These are phyloP conservation scores for Sebastes elongatus DNA, from an alignment of 2,797 vertebrate species.

Conservation along the genomic window DNA sequence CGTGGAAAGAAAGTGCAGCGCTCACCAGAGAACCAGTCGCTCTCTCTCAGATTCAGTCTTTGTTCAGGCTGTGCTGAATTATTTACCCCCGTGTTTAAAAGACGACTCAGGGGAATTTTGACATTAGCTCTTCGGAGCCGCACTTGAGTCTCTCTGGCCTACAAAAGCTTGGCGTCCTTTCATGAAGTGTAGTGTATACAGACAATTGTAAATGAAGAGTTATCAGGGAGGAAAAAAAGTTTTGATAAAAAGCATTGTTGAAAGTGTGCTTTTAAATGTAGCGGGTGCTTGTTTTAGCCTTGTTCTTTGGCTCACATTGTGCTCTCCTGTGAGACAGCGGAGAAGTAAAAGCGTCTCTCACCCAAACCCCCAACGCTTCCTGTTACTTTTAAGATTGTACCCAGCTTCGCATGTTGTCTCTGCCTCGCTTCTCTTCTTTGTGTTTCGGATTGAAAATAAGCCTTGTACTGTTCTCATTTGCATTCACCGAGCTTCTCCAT, in stretches of 20 bases:
- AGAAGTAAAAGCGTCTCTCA: slow-evolving; percentile 31
- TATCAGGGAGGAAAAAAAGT: slow-evolving; percentile 34
- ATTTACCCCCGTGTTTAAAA: slow-evolving; percentile 78
- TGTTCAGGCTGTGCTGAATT: slow-evolving; percentile 75
- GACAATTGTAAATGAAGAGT: slow-evolving; percentile 45
- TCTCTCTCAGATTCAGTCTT: slow-evolving; percentile 64
- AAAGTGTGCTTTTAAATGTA: slow-evolving; percentile 48
- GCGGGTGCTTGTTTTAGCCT: slow-evolving; percentile 52
- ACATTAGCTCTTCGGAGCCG: slow-evolving; percentile 53
- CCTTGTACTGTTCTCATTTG: slow-evolving; percentile 52
- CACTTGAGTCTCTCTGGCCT: slow-evolving; percentile 36
- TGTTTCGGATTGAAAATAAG: slow-evolving; percentile 49
- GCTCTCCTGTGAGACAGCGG: slow-evolving; percentile 46
- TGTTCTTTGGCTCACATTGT: slow-evolving; percentile 42
- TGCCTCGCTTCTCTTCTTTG: slow-evolving; percentile 39
- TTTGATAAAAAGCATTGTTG: slow-evolving; percentile 37
- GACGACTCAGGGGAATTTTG: slow-evolving; percentile 61
- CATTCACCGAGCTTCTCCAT: slow-evolving; percentile 61
- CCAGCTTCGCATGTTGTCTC: slow-evolving; percentile 47
- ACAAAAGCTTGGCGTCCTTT: slow-evolving; percentile 50
- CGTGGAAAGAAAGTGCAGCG: slow-evolving; percentile 50
- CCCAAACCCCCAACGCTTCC: slow-evolving; percentile 32
- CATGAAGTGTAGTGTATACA: slow-evolving; percentile 33
- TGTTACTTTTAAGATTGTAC: slow-evolving; percentile 50
- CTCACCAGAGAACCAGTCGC: slow-evolving; percentile 41